Evolutionary conservation across 2,888 invertebrate species (phyloP), one percentile per base, ranked within the genome.

Genomic region (Clanis bilineata): DNA sequence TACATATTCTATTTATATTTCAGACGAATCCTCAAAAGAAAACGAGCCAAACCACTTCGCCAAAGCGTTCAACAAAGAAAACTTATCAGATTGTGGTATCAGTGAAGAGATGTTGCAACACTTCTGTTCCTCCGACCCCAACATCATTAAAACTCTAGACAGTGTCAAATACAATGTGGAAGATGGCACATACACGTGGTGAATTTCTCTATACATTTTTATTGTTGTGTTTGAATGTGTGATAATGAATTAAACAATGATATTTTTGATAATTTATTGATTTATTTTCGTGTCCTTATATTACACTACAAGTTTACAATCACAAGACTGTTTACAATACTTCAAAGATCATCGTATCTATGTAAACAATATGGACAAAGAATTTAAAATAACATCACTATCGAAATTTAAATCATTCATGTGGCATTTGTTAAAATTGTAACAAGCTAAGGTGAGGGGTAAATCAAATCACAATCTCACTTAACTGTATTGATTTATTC

Each of bases 81-180:
- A 97, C 85, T 93, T 98, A n/a, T 96, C 96, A 0, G 98, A 97
- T 82, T 97, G 97, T 79, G 98, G 98, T 5, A 91, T 97, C 32
- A 94, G 88, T 65, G 85, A 93, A 6, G 88, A 90, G 23, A 88
- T 95, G 76, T 82, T 96, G n/a, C 93, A 94, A 68, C 92, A 93
- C 62, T 95, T 96, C 83, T 96, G 96, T 76, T 93, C 93, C 0
- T 78, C 93, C 0, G 93, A 95, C 74, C 86, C 92, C 0, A 76
- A 79, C 15, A 71, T 88, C 7, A 87, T 95, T 15, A 85, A 90
- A 67, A 84, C 93, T 54, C 77, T 95, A 28, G 95, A 96, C 72
- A 94, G 94, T 76, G 85, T 95, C 32, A 95, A 95, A 71, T 95
- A 94, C 76, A 93, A 93, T 45, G 81, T 89, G 15, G 93, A 93